phyloP scores from a whole-genome alignment of 2,888 invertebrate genomes.

The Caenorhabditis becei region DNA sequence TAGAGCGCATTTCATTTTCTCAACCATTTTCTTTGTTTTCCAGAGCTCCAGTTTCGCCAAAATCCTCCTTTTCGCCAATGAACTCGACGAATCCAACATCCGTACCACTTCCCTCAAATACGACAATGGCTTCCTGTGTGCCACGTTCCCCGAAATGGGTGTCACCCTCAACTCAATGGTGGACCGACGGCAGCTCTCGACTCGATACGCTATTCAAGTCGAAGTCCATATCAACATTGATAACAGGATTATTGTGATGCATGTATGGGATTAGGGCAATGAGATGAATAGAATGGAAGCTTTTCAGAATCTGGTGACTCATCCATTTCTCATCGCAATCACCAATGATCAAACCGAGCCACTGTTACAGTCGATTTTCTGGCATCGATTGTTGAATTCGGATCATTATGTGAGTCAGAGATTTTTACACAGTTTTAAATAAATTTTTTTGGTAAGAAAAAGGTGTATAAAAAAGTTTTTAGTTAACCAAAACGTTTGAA shows the following conservation, averaged over 20 bases:
- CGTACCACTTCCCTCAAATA: constrained; percentile 69
- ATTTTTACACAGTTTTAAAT: too few relatives aligned
- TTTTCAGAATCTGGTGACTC: constrained; percentile 66
- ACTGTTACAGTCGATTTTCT: constrained; percentile 73
- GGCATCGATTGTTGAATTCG: constrained; percentile 69
- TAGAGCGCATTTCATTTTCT: too few relatives aligned
- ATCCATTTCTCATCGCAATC: constrained; percentile 75
- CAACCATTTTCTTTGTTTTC: too few relatives aligned
- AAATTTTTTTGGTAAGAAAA: too few relatives aligned
- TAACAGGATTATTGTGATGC: constrained; percentile 65
- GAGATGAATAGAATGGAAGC: too few relatives aligned
- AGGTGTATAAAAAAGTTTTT: too few relatives aligned
- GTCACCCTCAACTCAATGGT: constrained; percentile 75
- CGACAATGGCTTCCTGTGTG: constrained; percentile 73
- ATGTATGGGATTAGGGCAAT: constrained; percentile 50
- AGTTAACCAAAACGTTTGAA: too few relatives aligned
- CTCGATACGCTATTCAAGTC: constrained; percentile 72
- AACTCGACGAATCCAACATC: constrained; percentile 54
- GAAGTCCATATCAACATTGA: constrained; percentile 72
- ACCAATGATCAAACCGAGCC: constrained; percentile 77
- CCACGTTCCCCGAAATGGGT: constrained; percentile 77
- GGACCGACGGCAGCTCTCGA: constrained; percentile 71
- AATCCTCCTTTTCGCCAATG: constrained; percentile 51
- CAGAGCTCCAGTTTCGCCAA: constrained; percentile 44
- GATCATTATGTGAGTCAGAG: constrained; percentile 59